phyloP scores from a whole-genome alignment of 1,140 invertebrate genomes.

The Leptinotarsa lineolata region DNA sequence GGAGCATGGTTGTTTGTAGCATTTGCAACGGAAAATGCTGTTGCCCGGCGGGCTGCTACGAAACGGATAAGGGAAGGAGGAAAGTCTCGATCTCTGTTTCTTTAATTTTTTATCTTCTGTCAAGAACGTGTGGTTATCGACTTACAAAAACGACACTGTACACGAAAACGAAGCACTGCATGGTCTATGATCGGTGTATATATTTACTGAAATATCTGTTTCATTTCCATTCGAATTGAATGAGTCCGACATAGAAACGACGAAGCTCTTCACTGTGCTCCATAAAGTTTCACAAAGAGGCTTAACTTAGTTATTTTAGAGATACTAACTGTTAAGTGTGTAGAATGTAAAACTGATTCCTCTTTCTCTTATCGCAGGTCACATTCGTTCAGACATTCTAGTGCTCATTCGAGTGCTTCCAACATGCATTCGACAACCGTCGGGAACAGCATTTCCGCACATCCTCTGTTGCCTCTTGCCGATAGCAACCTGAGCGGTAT shows the following conservation, averaged over 20 bases:
- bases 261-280: slow-evolving; percentile 38
- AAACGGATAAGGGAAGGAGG: slow-evolving; percentile 52
- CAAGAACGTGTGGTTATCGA: too few relatives aligned
- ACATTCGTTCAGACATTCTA: slow-evolving; percentile 56
- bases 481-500: slow-evolving; percentile 56
- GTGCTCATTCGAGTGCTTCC: slow-evolving; percentile 54
- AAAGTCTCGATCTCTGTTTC: slow-evolving; percentile 34
- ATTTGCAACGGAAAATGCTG: slow-evolving; percentile 35
- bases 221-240: background rate
- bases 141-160: slow-evolving; percentile 2
- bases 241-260: slow-evolving; percentile 20
- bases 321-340: slow-evolving; percentile 43
- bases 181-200: slow-evolving; percentile 19
- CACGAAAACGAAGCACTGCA: slow-evolving; percentile 20
- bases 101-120: too few relatives aligned
- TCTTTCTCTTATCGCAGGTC: slow-evolving; percentile 57
- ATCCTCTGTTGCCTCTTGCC: slow-evolving; percentile 56
- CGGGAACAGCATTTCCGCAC: slow-evolving; percentile 57
- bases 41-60: slow-evolving; percentile 32
- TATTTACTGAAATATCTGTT: background rate
- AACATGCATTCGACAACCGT: slow-evolving; percentile 55
- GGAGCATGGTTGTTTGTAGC: slow-evolving; percentile 55
- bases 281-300: slow-evolving; percentile 33
- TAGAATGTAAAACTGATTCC: slow-evolving; percentile 48
- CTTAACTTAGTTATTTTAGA: slow-evolving; percentile 36